phyloP scores from a whole-genome alignment of 2,888 invertebrate genomes.

The Cecidostiba fungosa region DNA sequence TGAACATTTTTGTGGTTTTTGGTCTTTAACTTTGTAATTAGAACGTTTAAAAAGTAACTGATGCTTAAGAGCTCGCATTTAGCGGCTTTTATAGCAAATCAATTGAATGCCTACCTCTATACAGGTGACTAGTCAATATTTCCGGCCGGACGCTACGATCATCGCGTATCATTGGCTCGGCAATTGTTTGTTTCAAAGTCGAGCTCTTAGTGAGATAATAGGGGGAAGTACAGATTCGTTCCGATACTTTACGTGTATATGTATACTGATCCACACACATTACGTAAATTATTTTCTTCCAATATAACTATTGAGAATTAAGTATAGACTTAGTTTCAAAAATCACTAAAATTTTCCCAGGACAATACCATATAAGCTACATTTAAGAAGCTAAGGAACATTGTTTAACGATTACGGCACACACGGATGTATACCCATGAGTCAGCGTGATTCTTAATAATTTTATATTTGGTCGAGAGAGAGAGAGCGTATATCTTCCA shows the following conservation, averaged over 20 bases:
- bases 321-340: too few species aligned
- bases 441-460: neutral
- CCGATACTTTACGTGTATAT: neutral
- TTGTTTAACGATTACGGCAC: neutral
- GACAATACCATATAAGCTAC: neutral
- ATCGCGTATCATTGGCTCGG: conserved; percentile 6
- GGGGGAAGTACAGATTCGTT: conserved; percentile 26
- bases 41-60: neutral
- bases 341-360: too few species aligned
- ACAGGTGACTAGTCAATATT: conserved; percentile 1
- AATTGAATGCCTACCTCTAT: conserved; percentile 12
- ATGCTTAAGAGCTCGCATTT: neutral
- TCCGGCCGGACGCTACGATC: conserved; percentile 23
- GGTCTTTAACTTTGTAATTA: neutral
- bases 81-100: conserved; percentile 23
- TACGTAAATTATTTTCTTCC: neutral
- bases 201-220: neutral
- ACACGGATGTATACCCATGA: neutral
- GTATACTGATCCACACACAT: neutral
- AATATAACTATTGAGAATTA: neutral
- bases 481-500: neutral
- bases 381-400: neutral
- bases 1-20: conserved; percentile 6
- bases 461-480: neutral
- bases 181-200: conserved; percentile 17